Percentiles rank a stretch among this genome's conserved stretches.
Conservation (phyloP, 2,888 invertebrate genomes). For the Crocallis elinguaria region DNA sequence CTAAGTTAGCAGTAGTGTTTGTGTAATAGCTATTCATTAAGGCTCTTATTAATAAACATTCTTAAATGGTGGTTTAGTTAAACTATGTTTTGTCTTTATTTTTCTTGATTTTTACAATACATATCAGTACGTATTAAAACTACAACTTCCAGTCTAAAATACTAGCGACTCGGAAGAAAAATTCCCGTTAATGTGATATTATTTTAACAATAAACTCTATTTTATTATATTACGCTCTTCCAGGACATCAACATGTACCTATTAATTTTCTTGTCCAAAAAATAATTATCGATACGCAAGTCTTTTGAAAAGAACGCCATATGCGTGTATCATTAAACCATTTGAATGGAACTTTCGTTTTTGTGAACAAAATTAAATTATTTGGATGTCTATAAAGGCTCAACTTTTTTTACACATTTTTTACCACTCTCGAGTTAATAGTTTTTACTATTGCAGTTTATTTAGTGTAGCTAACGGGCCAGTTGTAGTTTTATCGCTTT, state of each 20-base stretch:
- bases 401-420: slow-evolving; percentile 44
- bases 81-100: no score
- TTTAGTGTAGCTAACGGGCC: slow-evolving; percentile 47
- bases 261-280: slow-evolving; percentile 28
- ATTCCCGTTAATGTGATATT: no score
- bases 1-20: no score
- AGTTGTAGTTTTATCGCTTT: slow-evolving; percentile 46
- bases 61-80: no score
- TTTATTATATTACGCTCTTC: background rate
- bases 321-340: slow-evolving; percentile 64
- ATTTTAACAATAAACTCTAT: background rate
- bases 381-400: slow-evolving; percentile 53
- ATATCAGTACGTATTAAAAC: no score
- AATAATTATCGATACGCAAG: slow-evolving; percentile 51
- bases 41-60: no score
- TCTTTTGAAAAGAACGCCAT: slow-evolving; percentile 64
- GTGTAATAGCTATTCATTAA: no score
- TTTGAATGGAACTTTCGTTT: slow-evolving; percentile 61
- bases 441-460: slow-evolving; percentile 57
- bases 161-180: no score
- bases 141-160: no score
- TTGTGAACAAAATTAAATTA: slow-evolving; percentile 68
- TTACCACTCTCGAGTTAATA: slow-evolving; percentile 30
- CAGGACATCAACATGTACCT: background rate
- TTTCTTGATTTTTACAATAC: no score